Conservation (phyloP, 1,140 invertebrate species). For the Lepeophtheirus salmonis region DNA sequence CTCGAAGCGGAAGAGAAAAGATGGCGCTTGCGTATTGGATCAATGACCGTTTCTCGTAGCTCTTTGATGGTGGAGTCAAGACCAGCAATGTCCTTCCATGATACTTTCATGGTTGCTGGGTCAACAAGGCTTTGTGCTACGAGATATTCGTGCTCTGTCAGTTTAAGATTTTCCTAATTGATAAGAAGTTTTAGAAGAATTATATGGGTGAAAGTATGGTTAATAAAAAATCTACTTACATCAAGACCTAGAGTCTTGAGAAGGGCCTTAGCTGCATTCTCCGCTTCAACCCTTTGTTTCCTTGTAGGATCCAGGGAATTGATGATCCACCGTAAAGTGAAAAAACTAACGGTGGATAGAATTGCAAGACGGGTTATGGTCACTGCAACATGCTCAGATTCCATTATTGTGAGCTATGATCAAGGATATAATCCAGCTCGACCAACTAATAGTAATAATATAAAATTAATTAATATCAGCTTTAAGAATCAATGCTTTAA, state of each 20-base stretch:
- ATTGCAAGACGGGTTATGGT: conserved; percentile 35
- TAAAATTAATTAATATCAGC: too few species aligned
- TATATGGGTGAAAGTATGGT: conserved; percentile 22
- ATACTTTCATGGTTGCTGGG: conserved; percentile 60
- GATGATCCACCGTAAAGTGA: conserved; percentile 67
- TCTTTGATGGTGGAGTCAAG: conserved; percentile 71
- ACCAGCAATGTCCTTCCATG: conserved; percentile 83
- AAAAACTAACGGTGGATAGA: conserved; percentile 60
- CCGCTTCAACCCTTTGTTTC: conserved; percentile 56
- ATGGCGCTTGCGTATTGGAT: conserved; percentile 66
- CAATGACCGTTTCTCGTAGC: conserved; percentile 59
- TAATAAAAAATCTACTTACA: conserved; percentile 16
- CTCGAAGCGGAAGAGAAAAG: conserved; percentile 54
- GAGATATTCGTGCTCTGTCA: conserved; percentile 83
- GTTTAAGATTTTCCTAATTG: conserved; percentile 24
- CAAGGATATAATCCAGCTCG: too few species aligned
- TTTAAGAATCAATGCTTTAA: too few species aligned
- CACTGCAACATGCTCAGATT: not conserved
- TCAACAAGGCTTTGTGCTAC: conserved; percentile 86
- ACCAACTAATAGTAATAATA: too few species aligned
- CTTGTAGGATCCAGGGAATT: conserved; percentile 52
- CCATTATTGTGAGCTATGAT: not conserved
- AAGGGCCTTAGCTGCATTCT: conserved; percentile 43
- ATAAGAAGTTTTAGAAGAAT: not conserved
- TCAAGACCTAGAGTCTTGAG: conserved; percentile 35